These are phyloP conservation scores for Epiblema foenella DNA, from an alignment of 2,888 invertebrate genomes.

Conservation along the genomic window DNA sequence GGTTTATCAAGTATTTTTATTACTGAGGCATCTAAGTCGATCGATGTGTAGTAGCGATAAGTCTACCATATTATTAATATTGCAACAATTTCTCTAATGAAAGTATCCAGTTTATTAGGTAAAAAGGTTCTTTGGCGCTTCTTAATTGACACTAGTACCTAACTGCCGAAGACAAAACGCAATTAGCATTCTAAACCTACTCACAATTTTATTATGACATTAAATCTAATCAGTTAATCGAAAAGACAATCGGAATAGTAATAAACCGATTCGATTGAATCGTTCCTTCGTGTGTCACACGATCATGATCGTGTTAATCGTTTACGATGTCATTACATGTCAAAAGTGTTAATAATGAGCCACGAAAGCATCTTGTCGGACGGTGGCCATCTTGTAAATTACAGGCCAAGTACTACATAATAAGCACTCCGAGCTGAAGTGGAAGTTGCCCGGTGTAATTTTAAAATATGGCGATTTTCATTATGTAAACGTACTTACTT, in stretches of 20 bases:
- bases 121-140: background rate
- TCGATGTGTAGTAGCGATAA: background rate
- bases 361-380: constrained; percentile 36
- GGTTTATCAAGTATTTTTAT: too few species aligned
- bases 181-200: background rate
- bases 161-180: background rate
- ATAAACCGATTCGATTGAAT: constrained; percentile 23
- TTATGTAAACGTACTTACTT: background rate
- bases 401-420: constrained; percentile 26
- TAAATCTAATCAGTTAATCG: constrained; percentile 3
- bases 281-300: constrained; percentile 30
- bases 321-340: constrained; percentile 27
- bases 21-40: too few species aligned
- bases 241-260: constrained; percentile 3
- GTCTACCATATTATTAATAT: background rate
- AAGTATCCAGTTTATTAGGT: too few species aligned
- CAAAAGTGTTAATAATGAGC: constrained; percentile 38
- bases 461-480: constrained; percentile 14
- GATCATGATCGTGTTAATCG: constrained; percentile 18
- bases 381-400: constrained; percentile 31
- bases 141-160: background rate
- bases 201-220: background rate
- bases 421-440: constrained; percentile 31
- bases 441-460: background rate
- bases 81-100: background rate